Evolutionary conservation across 2,113 vertebrate genomes (phyloP).

Genomic region (Sialia sialis): DNA sequence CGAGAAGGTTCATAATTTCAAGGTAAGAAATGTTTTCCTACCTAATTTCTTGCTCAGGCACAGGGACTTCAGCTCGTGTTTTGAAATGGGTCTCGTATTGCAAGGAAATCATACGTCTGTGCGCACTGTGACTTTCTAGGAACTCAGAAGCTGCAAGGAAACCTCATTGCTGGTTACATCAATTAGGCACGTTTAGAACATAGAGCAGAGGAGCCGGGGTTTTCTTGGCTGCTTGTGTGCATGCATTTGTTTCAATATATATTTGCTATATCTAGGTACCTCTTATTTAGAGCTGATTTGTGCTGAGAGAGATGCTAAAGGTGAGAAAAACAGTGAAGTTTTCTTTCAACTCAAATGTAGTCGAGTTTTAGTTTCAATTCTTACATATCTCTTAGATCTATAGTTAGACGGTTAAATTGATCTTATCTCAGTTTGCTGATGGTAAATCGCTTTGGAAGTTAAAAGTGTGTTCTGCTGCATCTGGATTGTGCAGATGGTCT

Average conservation of each 20-base stretch:
- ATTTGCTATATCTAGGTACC: neutral
- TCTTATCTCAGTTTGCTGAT: constrained; percentile 9
- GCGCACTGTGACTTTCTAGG: neutral
- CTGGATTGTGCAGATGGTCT: constrained; percentile 72
- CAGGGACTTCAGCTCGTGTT: neutral
- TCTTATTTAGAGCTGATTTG: neutral
- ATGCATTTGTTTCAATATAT: neutral
- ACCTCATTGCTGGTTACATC: neutral
- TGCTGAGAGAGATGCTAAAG: neutral
- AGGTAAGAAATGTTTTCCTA: constrained; percentile 80
- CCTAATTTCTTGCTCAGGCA: neutral
- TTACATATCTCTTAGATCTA: neutral
- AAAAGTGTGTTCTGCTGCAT: constrained; percentile 71
- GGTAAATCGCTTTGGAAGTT: constrained; percentile 56
- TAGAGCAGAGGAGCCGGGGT: neutral
- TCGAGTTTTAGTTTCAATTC: neutral
- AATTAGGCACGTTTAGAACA: neutral
- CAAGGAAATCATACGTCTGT: neutral
- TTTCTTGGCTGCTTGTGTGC: neutral
- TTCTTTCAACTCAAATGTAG: neutral
- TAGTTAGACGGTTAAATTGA: constrained; percentile 25
- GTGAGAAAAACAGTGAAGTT: neutral
- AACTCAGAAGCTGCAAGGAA: neutral
- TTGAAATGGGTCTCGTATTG: neutral
- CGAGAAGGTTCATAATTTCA: constrained; percentile 99